A percentile compares a stretch with the other conserved stretches of the same genome.
phyloP scores from a whole-genome alignment of 2,888 invertebrate genomes.

The Latrodectus elegans region DNA sequence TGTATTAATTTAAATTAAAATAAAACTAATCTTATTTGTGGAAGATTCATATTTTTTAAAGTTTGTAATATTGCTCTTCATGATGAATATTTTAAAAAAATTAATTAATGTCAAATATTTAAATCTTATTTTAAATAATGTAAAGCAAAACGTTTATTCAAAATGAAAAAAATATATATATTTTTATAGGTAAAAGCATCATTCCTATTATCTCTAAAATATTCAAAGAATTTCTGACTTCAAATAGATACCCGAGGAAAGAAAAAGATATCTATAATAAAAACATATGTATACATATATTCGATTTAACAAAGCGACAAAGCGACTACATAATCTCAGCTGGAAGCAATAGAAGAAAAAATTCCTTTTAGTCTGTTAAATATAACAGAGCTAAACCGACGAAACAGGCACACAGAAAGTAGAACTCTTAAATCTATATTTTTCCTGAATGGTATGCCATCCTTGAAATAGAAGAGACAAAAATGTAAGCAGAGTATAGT shows the following conservation, averaged over 20 bases:
- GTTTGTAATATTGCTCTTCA: too few relatives aligned
- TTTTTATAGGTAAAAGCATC: too few relatives aligned
- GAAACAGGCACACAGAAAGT: slow-evolving; percentile 20
- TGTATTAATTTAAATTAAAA: too few relatives aligned
- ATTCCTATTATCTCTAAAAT: too few relatives aligned
- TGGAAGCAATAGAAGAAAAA: background rate
- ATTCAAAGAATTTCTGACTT: too few relatives aligned
- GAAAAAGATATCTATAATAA: background rate
- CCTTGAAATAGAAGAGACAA: slow-evolving; percentile 21
- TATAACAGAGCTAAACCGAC: slow-evolving; percentile 22
- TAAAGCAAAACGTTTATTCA: too few relatives aligned
- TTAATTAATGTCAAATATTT: too few relatives aligned
- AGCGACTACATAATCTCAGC: slow-evolving; percentile 1
- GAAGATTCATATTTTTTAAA: too few relatives aligned
- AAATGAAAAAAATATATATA: too few relatives aligned
- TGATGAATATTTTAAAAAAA: too few relatives aligned
- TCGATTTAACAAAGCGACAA: background rate
- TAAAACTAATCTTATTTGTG: too few relatives aligned
- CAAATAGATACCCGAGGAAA: background rate
- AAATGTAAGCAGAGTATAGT: slow-evolving; percentile 48
- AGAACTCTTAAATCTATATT: slow-evolving; percentile 54
- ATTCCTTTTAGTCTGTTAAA: slow-evolving; percentile 19
- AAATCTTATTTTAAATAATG: too few relatives aligned
- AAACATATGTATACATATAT: background rate
- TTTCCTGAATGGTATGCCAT: slow-evolving; percentile 34